Evolutionary conservation across 2,797 vertebrate genomes (phyloP).

Genomic region (Myotis vivesi): DNA sequence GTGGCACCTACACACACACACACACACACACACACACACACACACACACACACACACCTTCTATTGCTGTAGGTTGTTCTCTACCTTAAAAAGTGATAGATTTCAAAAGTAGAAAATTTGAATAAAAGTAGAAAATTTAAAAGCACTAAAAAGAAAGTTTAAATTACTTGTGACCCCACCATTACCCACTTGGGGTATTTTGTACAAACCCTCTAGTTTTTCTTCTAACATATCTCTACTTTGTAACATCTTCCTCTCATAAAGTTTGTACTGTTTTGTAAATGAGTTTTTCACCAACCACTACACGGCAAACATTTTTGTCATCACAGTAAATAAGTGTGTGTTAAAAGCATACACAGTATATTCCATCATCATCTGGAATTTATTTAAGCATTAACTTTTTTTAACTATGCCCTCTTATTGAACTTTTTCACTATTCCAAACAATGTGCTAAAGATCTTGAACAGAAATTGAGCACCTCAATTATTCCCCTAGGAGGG

Average conservation of each 20-base stretch:
- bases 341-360: not conserved
- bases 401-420: not conserved
- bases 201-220: not conserved
- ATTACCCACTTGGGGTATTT: not conserved
- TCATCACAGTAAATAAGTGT: not conserved
- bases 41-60: not conserved
- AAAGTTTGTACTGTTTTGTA: not conserved
- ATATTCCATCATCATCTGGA: slow-evolving; percentile 11
- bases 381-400: slow-evolving; percentile 35
- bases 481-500: slow-evolving; percentile 23
- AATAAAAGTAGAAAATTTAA: no score
- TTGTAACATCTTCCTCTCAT: not conserved
- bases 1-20: not conserved
- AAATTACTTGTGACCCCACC: not conserved
- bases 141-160: not conserved
- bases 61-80: not conserved
- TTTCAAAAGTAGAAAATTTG: slow-evolving; percentile 36
- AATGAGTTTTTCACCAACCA: not conserved
- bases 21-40: not conserved
- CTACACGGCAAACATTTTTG: not conserved
- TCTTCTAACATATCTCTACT: not conserved
- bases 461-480: not conserved
- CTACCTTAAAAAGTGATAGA: not conserved
- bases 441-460: not conserved
- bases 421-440: not conserved